Evolutionary conservation across 2,797 vertebrate species (phyloP).

Genomic region (Xiphophorus birchmanni): DNA sequence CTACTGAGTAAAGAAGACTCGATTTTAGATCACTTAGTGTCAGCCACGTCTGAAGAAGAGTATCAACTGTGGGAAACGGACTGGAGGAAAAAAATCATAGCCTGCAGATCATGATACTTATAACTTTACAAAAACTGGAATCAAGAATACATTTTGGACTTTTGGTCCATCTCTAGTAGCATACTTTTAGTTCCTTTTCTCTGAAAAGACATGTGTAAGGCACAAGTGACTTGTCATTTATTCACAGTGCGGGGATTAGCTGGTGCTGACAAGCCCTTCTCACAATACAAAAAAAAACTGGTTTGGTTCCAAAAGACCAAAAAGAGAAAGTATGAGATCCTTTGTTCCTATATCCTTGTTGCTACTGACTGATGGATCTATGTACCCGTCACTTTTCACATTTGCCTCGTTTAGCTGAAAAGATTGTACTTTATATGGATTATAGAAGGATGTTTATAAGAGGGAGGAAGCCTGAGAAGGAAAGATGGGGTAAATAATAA

Average conservation of each 20-base stretch:
- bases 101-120: not conserved
- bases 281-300: conserved; percentile 22
- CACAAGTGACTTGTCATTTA: conserved; percentile 36
- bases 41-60: not conserved
- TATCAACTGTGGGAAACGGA: not conserved
- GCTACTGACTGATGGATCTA: conserved; percentile 1
- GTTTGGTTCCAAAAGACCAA: conserved; percentile 30
- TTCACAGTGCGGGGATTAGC: conserved; percentile 32
- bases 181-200: conserved; percentile 18
- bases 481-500: conserved; percentile 8
- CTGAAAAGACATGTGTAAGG: conserved; percentile 34
- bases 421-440: conserved; percentile 15
- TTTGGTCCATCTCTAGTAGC: not conserved
- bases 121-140: not conserved
- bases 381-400: conserved; percentile 12
- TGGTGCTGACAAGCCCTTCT: not conserved
- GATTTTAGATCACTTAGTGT: too few species aligned
- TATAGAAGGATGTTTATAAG: conserved; percentile 17
- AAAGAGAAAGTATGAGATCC: conserved; percentile 9
- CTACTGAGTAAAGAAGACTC: too few species aligned
- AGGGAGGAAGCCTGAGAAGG: conserved; percentile 5
- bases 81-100: not conserved
- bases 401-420: conserved; percentile 13
- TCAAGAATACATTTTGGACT: not conserved
- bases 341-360: conserved; percentile 31